Conservation (phyloP, 2,888 invertebrate species). For the Eumacrocentrus americanus region DNA sequence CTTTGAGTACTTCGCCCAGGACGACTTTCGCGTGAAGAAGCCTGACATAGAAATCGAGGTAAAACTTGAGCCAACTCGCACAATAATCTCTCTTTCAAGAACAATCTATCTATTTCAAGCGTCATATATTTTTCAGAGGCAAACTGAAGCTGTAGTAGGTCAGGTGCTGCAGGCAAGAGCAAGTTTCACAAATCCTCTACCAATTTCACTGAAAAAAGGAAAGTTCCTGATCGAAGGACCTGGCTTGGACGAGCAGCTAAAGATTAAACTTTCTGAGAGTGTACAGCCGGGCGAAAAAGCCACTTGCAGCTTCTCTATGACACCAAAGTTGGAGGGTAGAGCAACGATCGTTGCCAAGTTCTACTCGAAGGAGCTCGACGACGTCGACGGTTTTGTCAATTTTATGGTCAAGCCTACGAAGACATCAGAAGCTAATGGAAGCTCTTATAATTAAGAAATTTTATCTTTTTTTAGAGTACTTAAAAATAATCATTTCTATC, state of each 20-base stretch:
- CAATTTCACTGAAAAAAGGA: constrained; percentile 76
- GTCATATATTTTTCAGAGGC: constrained; percentile 50
- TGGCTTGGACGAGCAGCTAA: constrained; percentile 76
- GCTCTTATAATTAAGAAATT: not conserved
- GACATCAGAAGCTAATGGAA: constrained; percentile 46
- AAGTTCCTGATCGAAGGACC: constrained; percentile 83
- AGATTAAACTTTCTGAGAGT: constrained; percentile 71
- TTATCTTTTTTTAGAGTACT: not conserved
- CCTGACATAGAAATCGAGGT: constrained; percentile 82
- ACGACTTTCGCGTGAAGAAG: constrained; percentile 86
- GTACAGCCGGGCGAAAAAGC: constrained; percentile 74
- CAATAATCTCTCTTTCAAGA: no score
- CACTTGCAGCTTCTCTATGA: constrained; percentile 76
- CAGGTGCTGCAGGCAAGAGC: constrained; percentile 67
- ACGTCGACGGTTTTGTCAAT: constrained; percentile 87
- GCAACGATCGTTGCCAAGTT: constrained; percentile 88
- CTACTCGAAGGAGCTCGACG: constrained; percentile 83
- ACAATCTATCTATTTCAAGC: no score
- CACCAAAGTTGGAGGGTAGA: constrained; percentile 78
- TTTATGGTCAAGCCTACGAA: constrained; percentile 70
- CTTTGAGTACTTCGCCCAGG: constrained; percentile 87
- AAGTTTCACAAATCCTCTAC: constrained; percentile 81
- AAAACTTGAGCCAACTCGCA: constrained; percentile 12
- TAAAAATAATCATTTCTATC: no score
- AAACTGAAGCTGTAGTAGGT: constrained; percentile 60